These are phyloP conservation scores for Leptosomus discolor DNA, from an alignment of 2,113 vertebrate genomes.

Conservation along the genomic window DNA sequence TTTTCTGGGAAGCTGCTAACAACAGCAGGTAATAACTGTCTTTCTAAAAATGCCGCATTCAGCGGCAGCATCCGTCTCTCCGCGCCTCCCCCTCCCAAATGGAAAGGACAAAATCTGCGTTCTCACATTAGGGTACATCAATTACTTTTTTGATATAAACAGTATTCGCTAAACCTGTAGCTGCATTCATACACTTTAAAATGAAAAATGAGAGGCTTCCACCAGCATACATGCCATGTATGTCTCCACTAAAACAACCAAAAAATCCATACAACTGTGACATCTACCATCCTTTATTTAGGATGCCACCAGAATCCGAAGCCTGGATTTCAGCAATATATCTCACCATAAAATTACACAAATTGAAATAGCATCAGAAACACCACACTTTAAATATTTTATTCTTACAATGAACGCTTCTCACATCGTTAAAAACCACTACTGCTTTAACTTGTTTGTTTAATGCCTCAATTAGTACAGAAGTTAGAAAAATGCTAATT, in stretches of 20 bases:
- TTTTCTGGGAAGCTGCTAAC: neutral
- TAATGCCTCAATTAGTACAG: slow-evolving; percentile 63
- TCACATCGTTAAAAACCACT: slow-evolving; percentile 22
- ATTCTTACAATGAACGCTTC: neutral
- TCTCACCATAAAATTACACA: slow-evolving; percentile 4
- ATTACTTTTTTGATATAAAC: neutral
- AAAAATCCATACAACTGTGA: neutral
- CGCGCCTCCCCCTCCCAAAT: accelerated
- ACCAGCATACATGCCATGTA: neutral
- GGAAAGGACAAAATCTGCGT: neutral
- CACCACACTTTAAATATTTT: neutral
- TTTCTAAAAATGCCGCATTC: neutral
- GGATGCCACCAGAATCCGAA: neutral
- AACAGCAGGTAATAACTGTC: neutral
- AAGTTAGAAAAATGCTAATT: slow-evolving; percentile 70
- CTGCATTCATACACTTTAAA: neutral
- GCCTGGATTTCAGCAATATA: neutral
- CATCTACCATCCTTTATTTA: neutral
- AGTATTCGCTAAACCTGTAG: neutral
- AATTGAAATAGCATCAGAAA: slow-evolving; percentile 14
- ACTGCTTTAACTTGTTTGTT: slow-evolving; percentile 57
- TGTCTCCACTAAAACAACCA: neutral
- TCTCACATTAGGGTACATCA: neutral
- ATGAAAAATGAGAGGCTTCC: neutral
- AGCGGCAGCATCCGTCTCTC: neutral